These are phyloP conservation scores for Pseudomyrmex cubaensis DNA, from an alignment of 1,140 invertebrate species.

Conservation along the genomic window DNA sequence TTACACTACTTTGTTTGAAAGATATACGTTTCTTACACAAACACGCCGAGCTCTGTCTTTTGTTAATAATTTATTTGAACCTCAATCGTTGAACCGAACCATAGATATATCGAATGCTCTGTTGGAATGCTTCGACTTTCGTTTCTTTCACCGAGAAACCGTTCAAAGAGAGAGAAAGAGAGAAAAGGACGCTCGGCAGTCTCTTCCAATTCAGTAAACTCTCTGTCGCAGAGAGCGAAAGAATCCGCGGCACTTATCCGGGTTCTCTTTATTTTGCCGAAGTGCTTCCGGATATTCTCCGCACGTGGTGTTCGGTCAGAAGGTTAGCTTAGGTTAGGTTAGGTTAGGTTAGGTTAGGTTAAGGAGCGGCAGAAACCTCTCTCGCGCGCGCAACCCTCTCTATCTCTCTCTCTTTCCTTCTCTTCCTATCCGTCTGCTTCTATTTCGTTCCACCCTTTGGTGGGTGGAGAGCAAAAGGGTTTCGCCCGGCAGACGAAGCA, in stretches of 20 bases:
- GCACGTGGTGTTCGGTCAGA: constrained; percentile 76
- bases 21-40: background rate
- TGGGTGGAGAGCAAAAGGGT: constrained; percentile 65
- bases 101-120: background rate
- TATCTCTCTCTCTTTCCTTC: constrained; percentile 24
- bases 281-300: constrained; percentile 82
- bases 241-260: constrained; percentile 67
- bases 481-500: constrained; percentile 66
- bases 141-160: background rate
- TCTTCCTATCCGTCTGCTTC: constrained; percentile 12
- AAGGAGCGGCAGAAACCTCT: constrained; percentile 65
- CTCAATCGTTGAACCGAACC: too few relatives aligned
- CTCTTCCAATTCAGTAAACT: constrained; percentile 44
- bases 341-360: background rate
- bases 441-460: constrained; percentile 54
- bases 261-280: constrained; percentile 81
- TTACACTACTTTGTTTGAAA: background rate
- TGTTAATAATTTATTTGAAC: constrained; percentile 23
- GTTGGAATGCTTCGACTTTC: background rate
- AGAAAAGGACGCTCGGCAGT: constrained; percentile 14
- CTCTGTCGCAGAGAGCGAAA: constrained; percentile 27
- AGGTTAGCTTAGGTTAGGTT: constrained; percentile 68
- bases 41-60: background rate
- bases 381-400: constrained; percentile 34
- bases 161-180: background rate